Percentiles rank a stretch among this genome's conserved stretches.
These are phyloP conservation scores for Meloidogyne hapla DNA, from an alignment of 1,140 invertebrate species.

Conservation along the genomic window DNA sequence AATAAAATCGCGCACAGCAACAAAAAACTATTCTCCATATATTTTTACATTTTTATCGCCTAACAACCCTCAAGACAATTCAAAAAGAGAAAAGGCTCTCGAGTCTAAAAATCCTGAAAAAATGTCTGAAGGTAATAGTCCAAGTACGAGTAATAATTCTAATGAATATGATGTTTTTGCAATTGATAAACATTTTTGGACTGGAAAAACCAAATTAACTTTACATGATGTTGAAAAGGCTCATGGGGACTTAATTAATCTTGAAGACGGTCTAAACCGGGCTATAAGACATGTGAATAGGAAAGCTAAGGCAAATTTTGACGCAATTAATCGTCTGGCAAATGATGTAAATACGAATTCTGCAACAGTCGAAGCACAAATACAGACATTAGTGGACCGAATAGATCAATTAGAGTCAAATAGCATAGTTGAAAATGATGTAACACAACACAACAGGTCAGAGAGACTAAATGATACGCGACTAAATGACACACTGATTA, in stretches of 20 bases:
- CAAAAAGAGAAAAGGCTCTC: not conserved
- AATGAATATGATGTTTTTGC: not conserved
- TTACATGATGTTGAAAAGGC: not conserved
- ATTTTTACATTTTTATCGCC: not conserved
- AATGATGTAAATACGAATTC: not conserved
- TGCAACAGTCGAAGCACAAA: not conserved
- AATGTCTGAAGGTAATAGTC: not conserved
- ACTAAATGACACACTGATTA: not conserved
- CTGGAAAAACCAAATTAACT: not conserved
- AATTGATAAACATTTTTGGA: slow-evolving; percentile 3
- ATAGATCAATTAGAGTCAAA: not conserved
- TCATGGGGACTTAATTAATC: not conserved
- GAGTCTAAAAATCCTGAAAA: slow-evolving; percentile 2
- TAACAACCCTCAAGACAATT: no score
- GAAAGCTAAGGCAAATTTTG: not conserved
- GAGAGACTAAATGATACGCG: not conserved
- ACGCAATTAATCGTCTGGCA: not conserved
- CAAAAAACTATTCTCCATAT: not conserved
- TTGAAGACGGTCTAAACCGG: slow-evolving; percentile 1
- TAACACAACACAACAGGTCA: not conserved
- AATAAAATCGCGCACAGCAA: not conserved
- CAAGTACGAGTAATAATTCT: not conserved
- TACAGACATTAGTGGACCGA: not conserved
- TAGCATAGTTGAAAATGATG: not conserved
- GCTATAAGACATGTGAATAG: not conserved